Evolutionary conservation across 2,797 vertebrate genomes (phyloP), one percentile per base, ranked within the genome.

Genomic region (Monodelphis domestica): DNA sequence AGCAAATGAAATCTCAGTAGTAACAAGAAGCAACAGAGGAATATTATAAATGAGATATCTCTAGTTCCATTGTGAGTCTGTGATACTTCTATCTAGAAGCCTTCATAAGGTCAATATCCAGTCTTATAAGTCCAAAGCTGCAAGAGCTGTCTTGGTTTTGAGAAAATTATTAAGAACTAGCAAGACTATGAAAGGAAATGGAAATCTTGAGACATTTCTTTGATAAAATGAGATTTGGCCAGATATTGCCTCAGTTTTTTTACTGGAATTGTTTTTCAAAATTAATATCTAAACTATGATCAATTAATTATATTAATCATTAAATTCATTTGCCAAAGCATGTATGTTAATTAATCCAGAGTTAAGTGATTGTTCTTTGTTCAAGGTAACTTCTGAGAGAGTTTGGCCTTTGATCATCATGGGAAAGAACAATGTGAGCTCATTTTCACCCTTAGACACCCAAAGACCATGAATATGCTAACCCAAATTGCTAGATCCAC

Each of bases 331-430:
- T 56, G 29, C 30, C 56, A 91, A 90, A 50, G 9, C 56, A 87
- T 89, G 56, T 56, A 57, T 53, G 21, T 15, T 91, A 28, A 92
- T 45, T 63, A 93, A 94, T 88, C 11, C 7, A 54, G 53, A 84
- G 54, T 53, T 59, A 55, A 56, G 26, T 55, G 54, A 55, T 26
- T 55, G 26, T 54, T 54, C 55, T 55, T 55, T 55, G 54, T 55
- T 6, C 15, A 55, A 28, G 10, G 26, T 9, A 28, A 56, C 55
- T 56, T 56, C 55, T 56, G 55, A 56, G 9, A 56, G 6, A 56
- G 26, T 28, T 56, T 55, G 54, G 55, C 24, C 54, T 54, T 55
- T 55, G 54, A 55, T 55, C 54, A 55, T 26, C 54, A 55, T 55
- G 17, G 21, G 53, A 54, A 54, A 54, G 53, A 54, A 54, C 15